These are phyloP conservation scores for Plusia festucae DNA, from an alignment of 2,888 invertebrate species.

Conservation along the genomic window DNA sequence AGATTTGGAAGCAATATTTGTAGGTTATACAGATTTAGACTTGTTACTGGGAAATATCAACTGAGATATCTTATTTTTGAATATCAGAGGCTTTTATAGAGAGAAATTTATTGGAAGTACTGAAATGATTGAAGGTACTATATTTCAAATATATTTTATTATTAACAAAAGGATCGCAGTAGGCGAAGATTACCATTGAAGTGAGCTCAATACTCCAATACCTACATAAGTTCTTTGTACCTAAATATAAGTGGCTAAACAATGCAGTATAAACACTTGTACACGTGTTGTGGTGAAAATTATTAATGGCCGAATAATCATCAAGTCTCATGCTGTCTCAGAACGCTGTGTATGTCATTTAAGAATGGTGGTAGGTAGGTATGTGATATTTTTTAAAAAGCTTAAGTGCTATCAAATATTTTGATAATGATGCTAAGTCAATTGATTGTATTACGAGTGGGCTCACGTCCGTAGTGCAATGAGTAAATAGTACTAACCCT, in stretches of 20 bases:
- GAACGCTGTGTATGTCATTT: too few relatives aligned
- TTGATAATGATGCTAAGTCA: too few relatives aligned
- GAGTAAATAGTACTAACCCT: conserved; percentile 89
- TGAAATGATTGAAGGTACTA: not conserved
- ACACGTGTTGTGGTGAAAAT: not conserved
- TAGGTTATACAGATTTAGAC: conserved; percentile 3
- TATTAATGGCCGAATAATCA: too few relatives aligned
- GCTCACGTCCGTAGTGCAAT: too few relatives aligned
- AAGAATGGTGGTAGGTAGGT: too few relatives aligned
- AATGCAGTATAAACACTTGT: not conserved
- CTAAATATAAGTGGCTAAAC: not conserved
- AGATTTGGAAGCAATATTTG: conserved; percentile 7
- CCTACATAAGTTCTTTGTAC: not conserved
- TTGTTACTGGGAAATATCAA: not conserved
- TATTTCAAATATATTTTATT: not conserved
- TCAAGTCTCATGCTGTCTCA: too few relatives aligned
- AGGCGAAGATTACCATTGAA: not conserved
- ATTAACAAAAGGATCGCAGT: not conserved
- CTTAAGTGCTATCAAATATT: too few relatives aligned
- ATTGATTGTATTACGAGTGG: too few relatives aligned
- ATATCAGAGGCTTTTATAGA: not conserved
- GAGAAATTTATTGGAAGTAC: not conserved
- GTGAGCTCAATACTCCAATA: not conserved
- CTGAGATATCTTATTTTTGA: not conserved
- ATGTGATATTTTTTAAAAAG: too few relatives aligned